phyloP scores from a whole-genome alignment of 1,140 invertebrate species.

The Lithobius niger region DNA sequence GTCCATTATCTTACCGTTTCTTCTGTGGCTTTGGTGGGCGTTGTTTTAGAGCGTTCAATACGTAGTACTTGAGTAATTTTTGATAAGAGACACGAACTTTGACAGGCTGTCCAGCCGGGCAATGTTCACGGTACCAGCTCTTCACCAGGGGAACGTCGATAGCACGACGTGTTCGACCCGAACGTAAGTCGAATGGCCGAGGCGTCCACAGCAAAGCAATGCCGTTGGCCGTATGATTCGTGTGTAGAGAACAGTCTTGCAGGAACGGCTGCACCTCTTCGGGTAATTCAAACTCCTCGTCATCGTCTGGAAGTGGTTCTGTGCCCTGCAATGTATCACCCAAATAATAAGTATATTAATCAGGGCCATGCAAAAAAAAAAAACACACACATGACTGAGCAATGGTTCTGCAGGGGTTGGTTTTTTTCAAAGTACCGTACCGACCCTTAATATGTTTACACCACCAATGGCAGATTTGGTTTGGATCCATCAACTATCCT shows the following conservation, averaged over 20 bases:
- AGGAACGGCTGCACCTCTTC: conserved; percentile 83
- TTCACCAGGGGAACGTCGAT: conserved; percentile 96
- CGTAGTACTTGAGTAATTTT: conserved; percentile 95
- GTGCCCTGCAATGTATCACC: no score
- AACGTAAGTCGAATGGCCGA: conserved; percentile 91
- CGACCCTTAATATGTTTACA: no score
- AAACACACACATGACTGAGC: no score
- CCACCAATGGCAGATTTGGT: no score
- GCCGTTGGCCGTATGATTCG: conserved; percentile 97
- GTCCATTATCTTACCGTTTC: conserved; percentile 79
- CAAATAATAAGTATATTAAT: no score
- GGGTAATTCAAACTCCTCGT: conserved; percentile 87
- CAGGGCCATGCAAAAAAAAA: no score
- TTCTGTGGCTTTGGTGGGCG: conserved; percentile 96
- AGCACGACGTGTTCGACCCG: conserved; percentile 64
- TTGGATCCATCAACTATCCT: no score
- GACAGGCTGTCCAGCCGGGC: conserved; percentile 94
- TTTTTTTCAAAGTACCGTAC: no score
- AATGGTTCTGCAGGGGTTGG: no score
- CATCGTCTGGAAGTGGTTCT: conserved; percentile 79
- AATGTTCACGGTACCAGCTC: conserved; percentile 92
- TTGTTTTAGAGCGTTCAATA: conserved; percentile 94
- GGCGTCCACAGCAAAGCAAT: conserved; percentile 98
- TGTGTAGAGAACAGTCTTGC: conserved; percentile 88
- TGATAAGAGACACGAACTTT: conserved; percentile 99